Evolutionary conservation across 2,888 invertebrate species (phyloP).

Genomic region (Osmoderma eremita): DNA sequence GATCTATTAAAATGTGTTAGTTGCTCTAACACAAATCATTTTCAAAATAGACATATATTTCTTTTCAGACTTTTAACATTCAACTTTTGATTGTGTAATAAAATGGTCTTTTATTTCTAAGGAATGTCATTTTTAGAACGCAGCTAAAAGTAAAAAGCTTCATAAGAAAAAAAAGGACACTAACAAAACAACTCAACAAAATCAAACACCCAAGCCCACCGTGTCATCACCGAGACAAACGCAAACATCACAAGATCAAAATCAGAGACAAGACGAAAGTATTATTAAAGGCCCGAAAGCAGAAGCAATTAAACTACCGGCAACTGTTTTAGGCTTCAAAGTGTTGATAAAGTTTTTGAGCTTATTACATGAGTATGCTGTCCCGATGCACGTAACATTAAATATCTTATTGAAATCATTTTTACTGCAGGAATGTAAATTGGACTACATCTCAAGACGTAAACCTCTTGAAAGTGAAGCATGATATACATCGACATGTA

Average conservation of each 20-base stretch:
- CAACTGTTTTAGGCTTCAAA: conserved; percentile 64
- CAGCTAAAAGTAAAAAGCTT: conserved; percentile 62
- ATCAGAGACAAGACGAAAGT: not conserved
- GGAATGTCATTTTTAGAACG: conserved; percentile 29
- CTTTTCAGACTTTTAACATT: conserved; percentile 56
- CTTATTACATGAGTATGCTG: conserved; percentile 64
- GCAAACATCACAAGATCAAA: conserved; percentile 45
- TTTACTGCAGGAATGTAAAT: conserved; percentile 59
- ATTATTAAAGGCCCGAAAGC: conserved; percentile 42
- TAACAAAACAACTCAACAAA: conserved; percentile 57
- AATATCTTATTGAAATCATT: conserved; percentile 56
- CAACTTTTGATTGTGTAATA: no score
- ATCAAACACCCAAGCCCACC: conserved; percentile 36
- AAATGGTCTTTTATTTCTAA: not conserved
- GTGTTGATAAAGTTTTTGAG: conserved; percentile 62
- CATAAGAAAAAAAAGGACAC: conserved; percentile 60
- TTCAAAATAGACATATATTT: no score
- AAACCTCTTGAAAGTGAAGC: conserved; percentile 65
- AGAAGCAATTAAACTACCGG: conserved; percentile 59
- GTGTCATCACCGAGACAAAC: conserved; percentile 49
- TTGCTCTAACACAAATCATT: no score
- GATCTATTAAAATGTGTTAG: no score
- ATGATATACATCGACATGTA: conserved; percentile 70
- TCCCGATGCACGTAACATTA: not conserved
- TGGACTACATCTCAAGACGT: conserved; percentile 68